Base-by-base conservation (phyloP, 2,113 vertebrate species). In the Prunella himalayana region DNA sequence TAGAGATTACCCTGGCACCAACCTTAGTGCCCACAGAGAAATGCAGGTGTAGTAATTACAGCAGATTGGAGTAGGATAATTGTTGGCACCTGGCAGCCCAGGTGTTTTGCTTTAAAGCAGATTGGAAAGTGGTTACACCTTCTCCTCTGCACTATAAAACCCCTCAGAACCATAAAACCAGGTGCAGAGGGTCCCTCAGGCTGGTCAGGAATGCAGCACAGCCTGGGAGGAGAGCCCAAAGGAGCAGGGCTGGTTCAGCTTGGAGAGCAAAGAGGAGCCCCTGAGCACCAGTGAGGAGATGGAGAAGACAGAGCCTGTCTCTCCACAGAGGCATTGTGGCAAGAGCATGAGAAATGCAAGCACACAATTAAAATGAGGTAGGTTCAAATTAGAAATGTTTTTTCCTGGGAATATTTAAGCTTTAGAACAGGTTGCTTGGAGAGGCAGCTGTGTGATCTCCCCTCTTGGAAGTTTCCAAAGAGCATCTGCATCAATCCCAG, bases 321-420 rank as follows among this genome's bases (percentile, higher is more conserved):
- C 3, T n/a, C 22, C 13, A 18, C 15, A 23, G 37, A 23, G 24
- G 3, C 22, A 1, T 2, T 0, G 0, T 25, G 39, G 28, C 47
- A 50, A n/a, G 45, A 81, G n/a, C 24, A 65, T 0, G 1, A 37
- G 50, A 51, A 63, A 25, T 5, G 2, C 10, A 13, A 33, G 7
- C 9, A 2, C 18, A 5, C 24, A 64, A 11, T 33, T 41, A 33
- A 49, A 84, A 21, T 11, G 20, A 82, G 42, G 39, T 63, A 22
- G 6, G 44, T 23, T 63, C 23, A 33, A 41, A 42, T 3, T 53
- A 22, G 18, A 7, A 11, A 31, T 20, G 31, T 25, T n/a, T 19
- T 65, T 63, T 3, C 10, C 7, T 30, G 21, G 17, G 33, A 9
- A 3, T 27, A 24, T 70, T 44, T 53, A 19, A 47, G 21, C 53